Base-by-base conservation (phyloP, 2,113 vertebrate species). In the Emydocephalus ijimae region DNA sequence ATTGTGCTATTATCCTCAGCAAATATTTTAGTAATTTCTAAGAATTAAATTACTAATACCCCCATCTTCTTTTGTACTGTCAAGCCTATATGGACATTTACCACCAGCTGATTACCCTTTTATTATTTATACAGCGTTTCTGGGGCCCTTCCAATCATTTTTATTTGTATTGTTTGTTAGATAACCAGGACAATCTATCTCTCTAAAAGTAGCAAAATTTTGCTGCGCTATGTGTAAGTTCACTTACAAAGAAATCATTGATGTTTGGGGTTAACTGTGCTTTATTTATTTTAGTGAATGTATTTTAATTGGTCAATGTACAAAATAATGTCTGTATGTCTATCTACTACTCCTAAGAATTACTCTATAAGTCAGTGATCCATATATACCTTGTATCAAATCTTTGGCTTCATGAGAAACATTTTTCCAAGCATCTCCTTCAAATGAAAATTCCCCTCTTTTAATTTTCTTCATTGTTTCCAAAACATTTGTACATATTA, bases 401-500 rank as follows among this genome's bases (percentile, higher is more conserved):
- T 99, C 99, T 96, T 99, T 99, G 94, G 99, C 99, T 96, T 99
- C 99, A 94, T 98, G 98, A 92, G 99, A 99, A 57, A 99, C 99
- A 85, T 98, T 99, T 93, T 98, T 99, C 99, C 99, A 99, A 94
- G 99, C 98, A 94, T 99, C 99, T 90, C 99, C 98, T 96, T 99
- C 98, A 89, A 99, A 99, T n/a, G 99, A 99, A 95, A 99, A 99
- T 92, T 99, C 99, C 39, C 99, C 99, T 26, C 99, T 98, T 96
- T 99, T 99, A 93, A 99, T 99, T 97, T 99, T 99, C 97, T 98
- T 99, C 99, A 99, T 99, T 57, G 99, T 99, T 95, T 99, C 99
- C 95, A 99, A 98, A 1, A 99, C 99, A 86, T 98, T 99, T 93
- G 98, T 98, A 95, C 98, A 99, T 0, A 97, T 98, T 95, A 99